Percentiles rank a stretch among this genome's conserved stretches.
These are phyloP conservation scores for Blastomussa wellsi DNA, from an alignment of 92 coral and sea anemone genomes.

Conservation along the genomic window DNA sequence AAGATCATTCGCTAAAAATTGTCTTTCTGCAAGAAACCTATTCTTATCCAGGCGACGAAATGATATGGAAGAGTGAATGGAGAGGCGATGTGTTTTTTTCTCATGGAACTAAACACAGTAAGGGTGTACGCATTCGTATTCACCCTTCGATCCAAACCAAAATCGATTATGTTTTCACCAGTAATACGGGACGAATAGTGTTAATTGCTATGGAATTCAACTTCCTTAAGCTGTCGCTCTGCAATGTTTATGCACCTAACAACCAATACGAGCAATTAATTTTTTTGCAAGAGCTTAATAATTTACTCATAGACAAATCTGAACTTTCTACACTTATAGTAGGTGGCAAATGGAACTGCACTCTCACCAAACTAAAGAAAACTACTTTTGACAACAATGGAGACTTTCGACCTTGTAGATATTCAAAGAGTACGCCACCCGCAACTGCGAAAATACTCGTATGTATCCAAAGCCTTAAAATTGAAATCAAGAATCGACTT, in stretches of 20 bases:
- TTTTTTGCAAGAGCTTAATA: background rate
- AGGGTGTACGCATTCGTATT: background rate
- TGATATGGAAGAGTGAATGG: conserved; percentile 51
- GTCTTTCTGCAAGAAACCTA: background rate
- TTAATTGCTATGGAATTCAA: background rate
- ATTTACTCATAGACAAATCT: too few relatives aligned
- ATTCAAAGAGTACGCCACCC: too few relatives aligned
- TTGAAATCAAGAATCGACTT: conserved; percentile 10
- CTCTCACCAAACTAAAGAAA: background rate
- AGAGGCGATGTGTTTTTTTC: conserved; percentile 12
- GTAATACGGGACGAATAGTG: background rate
- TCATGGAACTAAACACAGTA: conserved; percentile 31
- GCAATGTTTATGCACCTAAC: conserved; percentile 10
- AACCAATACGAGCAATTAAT: background rate
- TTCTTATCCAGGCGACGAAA: background rate
- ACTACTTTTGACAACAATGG: too few relatives aligned
- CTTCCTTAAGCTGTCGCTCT: background rate
- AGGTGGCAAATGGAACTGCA: background rate
- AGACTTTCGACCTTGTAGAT: background rate
- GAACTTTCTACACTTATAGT: too few relatives aligned
- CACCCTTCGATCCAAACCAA: background rate
- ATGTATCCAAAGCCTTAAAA: background rate
- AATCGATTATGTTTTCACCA: background rate
- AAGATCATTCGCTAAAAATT: conserved; percentile 20
- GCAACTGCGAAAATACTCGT: background rate